phyloP scores from a whole-genome alignment of 2,888 invertebrate species.

The Hololepta plana region DNA sequence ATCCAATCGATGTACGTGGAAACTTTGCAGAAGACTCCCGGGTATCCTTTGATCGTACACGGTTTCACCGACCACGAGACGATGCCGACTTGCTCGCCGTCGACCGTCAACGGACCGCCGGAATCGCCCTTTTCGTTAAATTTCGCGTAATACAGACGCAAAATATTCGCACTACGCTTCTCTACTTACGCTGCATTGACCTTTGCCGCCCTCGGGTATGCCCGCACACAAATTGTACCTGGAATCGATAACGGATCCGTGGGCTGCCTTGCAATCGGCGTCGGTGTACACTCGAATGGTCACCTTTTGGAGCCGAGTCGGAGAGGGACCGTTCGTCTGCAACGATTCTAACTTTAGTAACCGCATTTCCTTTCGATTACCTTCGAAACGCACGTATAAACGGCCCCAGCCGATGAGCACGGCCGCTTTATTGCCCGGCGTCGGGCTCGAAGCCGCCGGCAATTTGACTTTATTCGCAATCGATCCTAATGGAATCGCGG shows the following conservation, averaged over 20 bases:
- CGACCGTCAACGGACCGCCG: constrained; percentile 26
- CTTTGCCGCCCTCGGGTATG: constrained; percentile 26
- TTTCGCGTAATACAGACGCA: background rate
- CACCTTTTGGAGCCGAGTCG: constrained; percentile 23
- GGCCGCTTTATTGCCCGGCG: constrained; percentile 6
- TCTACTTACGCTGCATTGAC: constrained; percentile 25
- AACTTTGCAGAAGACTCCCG: constrained; percentile 28
- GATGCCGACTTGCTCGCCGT: constrained; percentile 24
- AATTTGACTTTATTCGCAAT: constrained; percentile 6
- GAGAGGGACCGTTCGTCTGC: constrained; percentile 22
- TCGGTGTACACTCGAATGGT: constrained; percentile 22
- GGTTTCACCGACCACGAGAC: constrained; percentile 30
- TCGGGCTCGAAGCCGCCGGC: constrained; percentile 5
- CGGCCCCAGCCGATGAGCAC: constrained; percentile 10
- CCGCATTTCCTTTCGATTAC: background rate
- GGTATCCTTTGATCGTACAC: constrained; percentile 24
- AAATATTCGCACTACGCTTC: background rate
- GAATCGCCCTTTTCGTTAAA: constrained; percentile 23
- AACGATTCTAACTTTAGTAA: constrained; percentile 3
- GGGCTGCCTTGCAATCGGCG: constrained; percentile 22
- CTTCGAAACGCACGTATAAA: constrained; percentile 8
- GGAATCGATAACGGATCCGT: constrained; percentile 14
- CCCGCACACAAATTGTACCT: constrained; percentile 28
- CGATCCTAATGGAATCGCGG: constrained; percentile 6
- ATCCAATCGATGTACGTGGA: constrained; percentile 19